These are phyloP conservation scores for Hypocryptadius cinnamomeus DNA, from an alignment of 2,113 vertebrate genomes.

Conservation along the genomic window DNA sequence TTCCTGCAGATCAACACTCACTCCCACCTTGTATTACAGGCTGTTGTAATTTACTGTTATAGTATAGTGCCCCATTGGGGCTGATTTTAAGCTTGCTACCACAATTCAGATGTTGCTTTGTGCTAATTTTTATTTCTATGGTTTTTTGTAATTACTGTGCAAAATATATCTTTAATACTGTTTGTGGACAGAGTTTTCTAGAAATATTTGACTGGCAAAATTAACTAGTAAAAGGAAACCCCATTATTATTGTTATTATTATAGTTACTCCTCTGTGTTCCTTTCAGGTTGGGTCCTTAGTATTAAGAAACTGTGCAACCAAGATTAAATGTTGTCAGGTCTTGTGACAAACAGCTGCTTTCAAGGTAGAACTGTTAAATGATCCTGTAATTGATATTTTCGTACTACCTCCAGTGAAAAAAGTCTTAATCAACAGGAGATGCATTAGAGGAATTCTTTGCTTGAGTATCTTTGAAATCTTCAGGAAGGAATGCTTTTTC, in stretches of 20 bases:
- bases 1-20: neutral
- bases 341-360: neutral
- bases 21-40: neutral
- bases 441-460: neutral
- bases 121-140: neutral
- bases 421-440: neutral
- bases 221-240: neutral
- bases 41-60: neutral
- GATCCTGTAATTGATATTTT: neutral
- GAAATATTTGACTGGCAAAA: neutral
- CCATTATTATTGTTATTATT: neutral
- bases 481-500: neutral
- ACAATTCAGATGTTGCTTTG: neutral
- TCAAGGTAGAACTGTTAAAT: neutral
- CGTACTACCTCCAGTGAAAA: neutral
- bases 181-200: neutral
- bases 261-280: neutral
- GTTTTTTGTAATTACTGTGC: neutral
- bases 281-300: neutral
- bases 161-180: neutral
- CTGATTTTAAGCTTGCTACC: neutral
- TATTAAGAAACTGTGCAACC: neutral
- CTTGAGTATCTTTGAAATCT: slow-evolving; percentile 24
- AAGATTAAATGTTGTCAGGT: neutral
- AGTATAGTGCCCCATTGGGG: neutral